Evolutionary conservation across 2,888 invertebrate genomes (phyloP).

Genomic region (Deilephila elpenor): DNA sequence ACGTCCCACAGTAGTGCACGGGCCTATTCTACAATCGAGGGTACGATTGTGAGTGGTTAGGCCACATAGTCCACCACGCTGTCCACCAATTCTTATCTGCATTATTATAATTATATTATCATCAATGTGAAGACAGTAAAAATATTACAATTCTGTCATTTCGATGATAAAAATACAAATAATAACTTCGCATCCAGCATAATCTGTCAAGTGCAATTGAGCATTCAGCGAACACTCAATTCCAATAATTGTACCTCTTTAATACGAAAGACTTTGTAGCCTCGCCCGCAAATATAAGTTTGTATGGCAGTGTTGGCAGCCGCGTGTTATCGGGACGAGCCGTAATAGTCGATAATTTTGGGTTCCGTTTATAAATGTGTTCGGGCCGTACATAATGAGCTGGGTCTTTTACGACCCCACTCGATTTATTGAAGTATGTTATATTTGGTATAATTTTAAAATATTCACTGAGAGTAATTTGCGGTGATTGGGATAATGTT

Average conservation of each 20-base stretch:
- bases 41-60: too few species aligned
- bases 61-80: too few species aligned
- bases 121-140: too few species aligned
- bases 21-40: too few species aligned
- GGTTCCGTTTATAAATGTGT: conserved; percentile 64
- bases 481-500: conserved; percentile 2
- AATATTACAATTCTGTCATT: too few species aligned
- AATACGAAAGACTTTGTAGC: not conserved
- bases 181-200: not conserved
- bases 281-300: conserved; percentile 32
- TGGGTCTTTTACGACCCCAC: conserved; percentile 5
- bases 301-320: conserved; percentile 67
- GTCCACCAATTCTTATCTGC: too few species aligned
- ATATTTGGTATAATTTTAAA: conserved; percentile 10
- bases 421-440: conserved; percentile 18
- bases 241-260: conserved; percentile 6
- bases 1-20: too few species aligned
- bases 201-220: not conserved
- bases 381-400: conserved; percentile 64
- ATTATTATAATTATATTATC: too few species aligned
- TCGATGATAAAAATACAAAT: not conserved
- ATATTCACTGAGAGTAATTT: not conserved
- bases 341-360: conserved; percentile 75
- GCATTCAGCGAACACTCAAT: not conserved
- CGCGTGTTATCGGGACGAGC: conserved; percentile 76